Base-by-base conservation (phyloP, 2,797 vertebrate species). In the Sitta carolinensis region DNA sequence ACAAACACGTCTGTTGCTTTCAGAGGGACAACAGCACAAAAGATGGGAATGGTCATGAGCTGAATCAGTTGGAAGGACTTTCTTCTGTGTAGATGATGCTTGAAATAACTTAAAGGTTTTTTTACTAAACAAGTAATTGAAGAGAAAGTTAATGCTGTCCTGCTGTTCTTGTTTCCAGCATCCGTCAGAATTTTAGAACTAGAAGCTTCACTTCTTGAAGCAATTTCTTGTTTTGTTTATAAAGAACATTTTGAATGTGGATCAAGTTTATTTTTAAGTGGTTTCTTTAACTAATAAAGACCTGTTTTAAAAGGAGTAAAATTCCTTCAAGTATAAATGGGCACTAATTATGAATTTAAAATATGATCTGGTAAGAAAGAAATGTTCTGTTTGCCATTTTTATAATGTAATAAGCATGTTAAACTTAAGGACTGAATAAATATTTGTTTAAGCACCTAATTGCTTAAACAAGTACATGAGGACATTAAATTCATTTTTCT, bases 361-460 rank as follows among this genome's bases (percentile, higher is more conserved):
- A 95, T 87, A 84, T 11, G 4, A 55, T 88, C 54, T 88, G n/a
- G 47, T 84, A 45, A 93, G 76, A 93, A 87, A 75, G 63, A 91
- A 91, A 58, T 69, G 79, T 72, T 90, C 62, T 94, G 85, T 90
- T 96, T 96, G 75, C 83, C 62, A 78, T 81, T 94, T 94, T 91
- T 91, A 59, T 91, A 90, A 94, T 91, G 66, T 84, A 95, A 86
- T 90, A 94, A 91, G 48, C 66, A 58, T 95, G 94, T 89, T 94
- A 90, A 94, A 81, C 68, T 94, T 90, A 83, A 94, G 87, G 76
- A 78, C 83, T 90, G 76, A 90, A 75, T 94, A 94, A 96, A 94
- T 96, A 94, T 93, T 95, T 96, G 67, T 90, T 90, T 91, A 91
- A 96, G 79, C 62, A 68, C 66, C 87, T 95, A 96, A 96, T 96